Conservation (phyloP, 2,113 vertebrate genomes). For the Struthio camelus region DNA sequence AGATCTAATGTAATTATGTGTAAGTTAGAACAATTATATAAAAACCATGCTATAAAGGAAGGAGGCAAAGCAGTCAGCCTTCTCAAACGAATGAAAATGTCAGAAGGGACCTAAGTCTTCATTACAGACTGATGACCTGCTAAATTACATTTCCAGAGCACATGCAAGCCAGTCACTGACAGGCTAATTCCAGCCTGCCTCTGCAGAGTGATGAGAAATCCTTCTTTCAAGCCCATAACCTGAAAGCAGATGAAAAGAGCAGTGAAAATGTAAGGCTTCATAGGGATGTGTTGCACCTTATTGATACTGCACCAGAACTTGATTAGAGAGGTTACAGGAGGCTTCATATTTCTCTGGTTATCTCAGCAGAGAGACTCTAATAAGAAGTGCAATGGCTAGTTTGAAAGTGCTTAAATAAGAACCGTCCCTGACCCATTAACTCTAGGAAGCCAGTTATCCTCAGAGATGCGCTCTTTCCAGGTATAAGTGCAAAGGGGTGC, state of each 20-base stretch:
- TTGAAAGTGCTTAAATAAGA: neutral
- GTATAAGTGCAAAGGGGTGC: neutral
- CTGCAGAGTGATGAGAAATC: neutral
- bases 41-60: neutral
- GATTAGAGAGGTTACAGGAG: neutral
- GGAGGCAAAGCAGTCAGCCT: conserved; percentile 1
- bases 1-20: conserved; percentile 3
- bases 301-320: neutral
- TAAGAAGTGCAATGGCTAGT: neutral
- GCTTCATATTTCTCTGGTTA: neutral
- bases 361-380: neutral
- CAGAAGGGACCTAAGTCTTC: conserved; percentile 28
- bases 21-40: conserved; percentile 32
- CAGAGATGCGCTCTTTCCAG: neutral
- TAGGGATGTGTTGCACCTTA: neutral
- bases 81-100: neutral
- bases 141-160: conserved; percentile 20
- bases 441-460: neutral
- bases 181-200: neutral
- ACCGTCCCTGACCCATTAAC: neutral
- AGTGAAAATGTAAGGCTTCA: neutral
- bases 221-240: neutral
- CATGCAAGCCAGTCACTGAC: neutral
- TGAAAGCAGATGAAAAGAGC: neutral
- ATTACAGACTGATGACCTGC: conserved; percentile 3